A percentile compares a stretch with the other conserved stretches of the same genome.
Evolutionary conservation across 1,140 invertebrate genomes (phyloP).

Genomic region (Zaprionus davidi): DNA sequence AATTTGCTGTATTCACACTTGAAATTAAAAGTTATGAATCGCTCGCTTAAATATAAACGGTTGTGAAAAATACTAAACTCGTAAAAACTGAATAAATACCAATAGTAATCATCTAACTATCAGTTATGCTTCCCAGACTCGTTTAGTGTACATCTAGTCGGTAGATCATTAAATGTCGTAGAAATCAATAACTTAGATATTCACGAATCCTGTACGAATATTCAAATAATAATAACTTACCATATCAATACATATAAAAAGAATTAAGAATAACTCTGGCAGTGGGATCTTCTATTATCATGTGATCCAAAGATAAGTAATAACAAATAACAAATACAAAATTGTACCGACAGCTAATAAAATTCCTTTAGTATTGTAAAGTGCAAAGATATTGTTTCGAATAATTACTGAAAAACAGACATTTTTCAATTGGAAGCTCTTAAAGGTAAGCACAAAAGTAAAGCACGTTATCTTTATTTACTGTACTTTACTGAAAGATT

Average conservation of each 20-base stretch:
- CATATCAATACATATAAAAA: slow-evolving; percentile 34
- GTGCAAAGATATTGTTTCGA: slow-evolving; percentile 21
- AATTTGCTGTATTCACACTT: not conserved
- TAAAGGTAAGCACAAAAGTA: slow-evolving; percentile 19
- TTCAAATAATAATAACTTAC: slow-evolving; percentile 20
- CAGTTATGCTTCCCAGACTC: slow-evolving; percentile 20
- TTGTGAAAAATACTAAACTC: slow-evolving; percentile 62
- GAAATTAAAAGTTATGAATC: slow-evolving; percentile 57
- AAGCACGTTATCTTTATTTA: not conserved
- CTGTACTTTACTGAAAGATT: not conserved
- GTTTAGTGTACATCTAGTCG: slow-evolving; percentile 12
- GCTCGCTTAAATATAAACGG: slow-evolving; percentile 82
- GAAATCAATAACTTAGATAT: not conserved
- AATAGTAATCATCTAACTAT: slow-evolving; percentile 7
- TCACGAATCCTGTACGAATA: not conserved
- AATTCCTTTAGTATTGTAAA: slow-evolving; percentile 21
- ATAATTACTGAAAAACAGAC: not conserved
- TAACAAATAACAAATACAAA: slow-evolving; percentile 3
- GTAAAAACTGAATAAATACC: not conserved
- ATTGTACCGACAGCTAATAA: not conserved
- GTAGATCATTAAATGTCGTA: slow-evolving; percentile 23
- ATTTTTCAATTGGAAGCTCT: slow-evolving; percentile 2
- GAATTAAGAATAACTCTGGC: slow-evolving; percentile 9
- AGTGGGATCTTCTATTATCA: not conserved
- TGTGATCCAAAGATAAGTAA: slow-evolving; percentile 13